Conservation (phyloP, 2,113 vertebrate genomes). For the Mastomys coucha region DNA sequence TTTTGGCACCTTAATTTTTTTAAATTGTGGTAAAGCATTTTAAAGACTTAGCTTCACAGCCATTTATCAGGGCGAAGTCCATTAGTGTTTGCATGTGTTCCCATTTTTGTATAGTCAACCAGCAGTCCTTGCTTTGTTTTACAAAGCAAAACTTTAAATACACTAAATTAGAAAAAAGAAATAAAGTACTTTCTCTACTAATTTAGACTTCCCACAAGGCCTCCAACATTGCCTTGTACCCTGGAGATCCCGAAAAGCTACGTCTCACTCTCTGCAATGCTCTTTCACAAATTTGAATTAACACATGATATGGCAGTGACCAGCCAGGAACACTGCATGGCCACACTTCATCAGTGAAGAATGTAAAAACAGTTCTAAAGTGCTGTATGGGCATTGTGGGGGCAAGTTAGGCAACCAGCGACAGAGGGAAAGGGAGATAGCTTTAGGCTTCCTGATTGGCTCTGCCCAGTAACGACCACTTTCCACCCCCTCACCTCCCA, state of each 20-base stretch:
- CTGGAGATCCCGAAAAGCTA: not conserved
- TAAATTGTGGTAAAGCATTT: not conserved
- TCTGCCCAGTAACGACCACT: not conserved
- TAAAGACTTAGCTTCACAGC: not conserved
- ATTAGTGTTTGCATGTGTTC: not conserved
- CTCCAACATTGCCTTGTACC: not conserved
- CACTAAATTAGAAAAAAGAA: not conserved
- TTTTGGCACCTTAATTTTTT: not conserved
- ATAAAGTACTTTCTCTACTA: not conserved
- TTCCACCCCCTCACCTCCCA: not conserved
- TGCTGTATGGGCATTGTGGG: not conserved
- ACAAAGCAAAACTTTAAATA: not conserved
- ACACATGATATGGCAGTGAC: constrained; percentile 13
- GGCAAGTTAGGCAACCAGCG: not conserved
- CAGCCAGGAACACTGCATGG: not conserved
- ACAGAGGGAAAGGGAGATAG: not conserved
- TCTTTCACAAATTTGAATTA: constrained; percentile 56
- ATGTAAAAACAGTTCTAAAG: not conserved
- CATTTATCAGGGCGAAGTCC: not conserved
- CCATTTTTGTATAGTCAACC: not conserved
- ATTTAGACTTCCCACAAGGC: not conserved
- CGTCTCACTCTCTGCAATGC: not conserved
- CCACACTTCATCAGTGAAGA: not conserved
- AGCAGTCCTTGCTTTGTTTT: not conserved
- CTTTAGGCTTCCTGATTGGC: not conserved